Base-by-base conservation (phyloP, 2,113 vertebrate species). In the Gallinago undulata region DNA sequence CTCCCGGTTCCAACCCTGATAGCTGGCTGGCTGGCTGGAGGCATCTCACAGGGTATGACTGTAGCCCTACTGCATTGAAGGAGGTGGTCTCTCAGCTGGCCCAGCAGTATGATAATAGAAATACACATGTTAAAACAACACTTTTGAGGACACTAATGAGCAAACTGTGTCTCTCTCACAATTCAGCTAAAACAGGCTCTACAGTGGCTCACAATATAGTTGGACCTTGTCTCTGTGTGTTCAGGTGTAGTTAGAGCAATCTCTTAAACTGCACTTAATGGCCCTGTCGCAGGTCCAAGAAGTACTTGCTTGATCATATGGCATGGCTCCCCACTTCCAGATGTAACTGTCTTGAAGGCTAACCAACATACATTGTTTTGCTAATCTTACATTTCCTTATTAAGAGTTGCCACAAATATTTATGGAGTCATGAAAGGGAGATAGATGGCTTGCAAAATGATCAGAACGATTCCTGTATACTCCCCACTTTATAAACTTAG, bases 371-470 rank as follows among this genome's bases (percentile, higher is more conserved):
- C 70, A 62, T 63, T 94, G 75, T 85, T 94, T 77, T 11, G 9
- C 69, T 94, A 95, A 94, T 89, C 89, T 73, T 94, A 95, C 92
- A 91, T 94, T 97, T 96, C 94, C 89, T 92, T 92, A 95, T 96
- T 92, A 95, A 96, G 69, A 93, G 35, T 28, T 57, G 87, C 59
- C 73, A 93, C 89, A 84, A 69, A 75, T 39, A 89, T 95, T 92
- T 96, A 96, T 87, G 91, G 69, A 87, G 89, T 94, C 89, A 77
- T 95, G 94, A 96, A 96, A 95, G 84, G 57, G 77, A 89, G 95
- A 94, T 92, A 89, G 74, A 94, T 43, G 70, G 74, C 59, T 93
- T 89, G 78, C 84, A 87, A 85, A 84, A 94, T 16, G 48, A 87
- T 62, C 74, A 62, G n/a, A 76, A 89, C 27, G 39, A 87, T 87